Conservation (phyloP, 2,113 vertebrate genomes). For the Nycticebus coucang region DNA sequence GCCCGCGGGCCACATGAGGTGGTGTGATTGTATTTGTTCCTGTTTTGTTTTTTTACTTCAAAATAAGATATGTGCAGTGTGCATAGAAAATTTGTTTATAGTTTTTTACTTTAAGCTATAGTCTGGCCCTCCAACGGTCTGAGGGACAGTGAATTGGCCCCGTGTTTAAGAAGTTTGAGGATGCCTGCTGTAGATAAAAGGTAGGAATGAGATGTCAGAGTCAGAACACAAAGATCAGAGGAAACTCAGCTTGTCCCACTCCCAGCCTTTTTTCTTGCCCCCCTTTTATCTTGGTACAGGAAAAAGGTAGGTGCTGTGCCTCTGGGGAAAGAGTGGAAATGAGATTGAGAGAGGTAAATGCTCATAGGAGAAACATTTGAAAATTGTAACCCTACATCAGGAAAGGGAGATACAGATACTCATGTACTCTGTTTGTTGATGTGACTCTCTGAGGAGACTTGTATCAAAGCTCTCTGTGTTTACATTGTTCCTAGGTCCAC, state of each 20-base stretch:
- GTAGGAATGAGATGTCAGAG: background rate
- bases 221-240: background rate
- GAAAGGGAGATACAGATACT: background rate
- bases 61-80: too few relatives aligned
- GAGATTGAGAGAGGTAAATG: background rate
- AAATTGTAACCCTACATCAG: background rate
- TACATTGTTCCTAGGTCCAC: background rate
- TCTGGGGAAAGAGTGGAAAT: background rate
- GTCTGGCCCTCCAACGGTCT: too few relatives aligned
- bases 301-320: background rate
- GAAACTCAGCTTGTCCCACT: background rate
- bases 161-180: too few relatives aligned
- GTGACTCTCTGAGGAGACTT: background rate
- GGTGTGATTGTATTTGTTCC: too few relatives aligned
- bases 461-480: background rate
- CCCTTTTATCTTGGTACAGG: background rate
- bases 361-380: background rate
- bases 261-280: background rate
- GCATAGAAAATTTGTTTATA: too few relatives aligned
- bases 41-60: too few relatives aligned
- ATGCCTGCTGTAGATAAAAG: background rate
- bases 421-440: background rate
- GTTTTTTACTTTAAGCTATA: too few relatives aligned
- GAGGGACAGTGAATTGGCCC: too few relatives aligned
- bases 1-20: too few relatives aligned